Evolutionary conservation across 1,140 invertebrate species (phyloP).

Genomic region (Hycleus phaleratus): DNA sequence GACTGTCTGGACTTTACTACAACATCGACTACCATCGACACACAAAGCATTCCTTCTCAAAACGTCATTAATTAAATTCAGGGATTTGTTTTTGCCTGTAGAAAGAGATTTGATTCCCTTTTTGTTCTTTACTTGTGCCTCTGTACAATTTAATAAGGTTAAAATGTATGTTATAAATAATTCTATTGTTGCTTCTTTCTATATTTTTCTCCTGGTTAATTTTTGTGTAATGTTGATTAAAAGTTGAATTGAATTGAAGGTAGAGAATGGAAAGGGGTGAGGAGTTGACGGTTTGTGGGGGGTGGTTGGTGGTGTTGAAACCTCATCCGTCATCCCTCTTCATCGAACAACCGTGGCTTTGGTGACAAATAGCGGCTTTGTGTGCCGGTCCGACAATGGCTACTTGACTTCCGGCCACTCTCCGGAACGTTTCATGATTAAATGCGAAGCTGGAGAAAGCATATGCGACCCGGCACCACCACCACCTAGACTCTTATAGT

Average conservation of each 20-base stretch:
- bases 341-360: conserved; percentile 27
- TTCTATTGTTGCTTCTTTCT: conserved; percentile 8
- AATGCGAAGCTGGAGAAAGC: conserved; percentile 14
- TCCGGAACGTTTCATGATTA: conserved; percentile 10
- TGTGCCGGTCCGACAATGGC: conserved; percentile 23
- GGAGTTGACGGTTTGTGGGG: neutral
- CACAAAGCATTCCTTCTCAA: conserved; percentile 39
- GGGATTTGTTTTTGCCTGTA: conserved; percentile 40
- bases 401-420: conserved; percentile 25
- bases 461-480: conserved; percentile 1
- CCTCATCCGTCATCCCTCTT: conserved; percentile 30
- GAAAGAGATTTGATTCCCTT: conserved; percentile 36
- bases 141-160: conserved; percentile 34
- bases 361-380: conserved; percentile 29
- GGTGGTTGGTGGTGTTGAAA: conserved; percentile 14
- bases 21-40: neutral
- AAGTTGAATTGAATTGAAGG: no score
- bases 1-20: conserved; percentile 2
- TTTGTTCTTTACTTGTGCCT: conserved; percentile 31
- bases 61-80: conserved; percentile 42
- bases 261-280: no score
- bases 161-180: conserved; percentile 30
- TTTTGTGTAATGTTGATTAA: conserved; percentile 5
- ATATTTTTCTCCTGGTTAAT: conserved; percentile 30
- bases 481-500: no score